These are phyloP conservation scores for Carassius gibelio DNA, from an alignment of 2,113 vertebrate species.

Conservation along the genomic window DNA sequence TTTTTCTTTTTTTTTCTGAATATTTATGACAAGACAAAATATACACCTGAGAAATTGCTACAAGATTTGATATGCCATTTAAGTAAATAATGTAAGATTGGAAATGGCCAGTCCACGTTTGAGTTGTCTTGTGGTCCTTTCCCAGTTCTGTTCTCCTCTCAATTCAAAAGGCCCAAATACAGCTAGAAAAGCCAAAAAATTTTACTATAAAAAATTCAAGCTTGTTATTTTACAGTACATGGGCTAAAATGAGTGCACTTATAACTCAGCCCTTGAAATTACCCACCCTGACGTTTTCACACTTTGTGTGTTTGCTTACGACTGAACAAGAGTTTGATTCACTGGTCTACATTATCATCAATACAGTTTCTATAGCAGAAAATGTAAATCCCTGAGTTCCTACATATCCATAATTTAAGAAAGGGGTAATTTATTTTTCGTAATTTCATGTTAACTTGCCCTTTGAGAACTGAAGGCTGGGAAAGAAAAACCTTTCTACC, in stretches of 20 bases:
- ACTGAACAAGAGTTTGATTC: constrained; percentile 11
- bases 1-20: neutral
- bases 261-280: neutral
- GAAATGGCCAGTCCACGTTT: neutral
- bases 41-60: neutral
- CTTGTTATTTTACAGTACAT: neutral
- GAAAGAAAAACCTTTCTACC: neutral
- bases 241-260: neutral
- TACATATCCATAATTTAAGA: constrained; percentile 10
- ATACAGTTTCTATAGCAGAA: neutral
- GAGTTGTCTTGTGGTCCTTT: neutral
- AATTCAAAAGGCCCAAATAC: neutral
- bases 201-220: neutral
- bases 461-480: neutral
- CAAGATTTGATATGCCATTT: neutral
- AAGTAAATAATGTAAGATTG: neutral
- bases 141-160: neutral
- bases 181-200: constrained; percentile 6
- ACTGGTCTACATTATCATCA: neutral
- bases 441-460: constrained; percentile 1
- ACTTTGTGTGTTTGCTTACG: neutral
- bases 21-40: neutral
- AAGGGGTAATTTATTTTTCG: neutral
- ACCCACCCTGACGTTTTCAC: neutral
- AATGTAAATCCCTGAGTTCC: constrained; percentile 5